Base-by-base conservation (phyloP, 2,797 vertebrate genomes). In the Centropyge bicolor region DNA sequence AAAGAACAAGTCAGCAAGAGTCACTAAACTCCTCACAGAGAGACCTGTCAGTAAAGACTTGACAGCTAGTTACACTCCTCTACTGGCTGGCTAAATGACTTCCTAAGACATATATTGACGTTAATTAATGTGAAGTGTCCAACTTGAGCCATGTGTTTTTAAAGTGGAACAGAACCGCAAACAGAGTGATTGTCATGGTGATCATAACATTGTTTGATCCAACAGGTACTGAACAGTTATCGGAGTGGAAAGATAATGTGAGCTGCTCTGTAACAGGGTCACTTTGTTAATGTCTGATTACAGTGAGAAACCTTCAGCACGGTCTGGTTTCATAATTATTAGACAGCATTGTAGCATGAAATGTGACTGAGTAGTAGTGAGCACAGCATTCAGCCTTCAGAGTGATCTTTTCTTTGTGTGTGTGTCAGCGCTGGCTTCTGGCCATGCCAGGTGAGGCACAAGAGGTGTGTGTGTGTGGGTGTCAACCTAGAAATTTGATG, bases 401-500 rank as follows among this genome's bases (percentile, higher is more conserved):
- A 31, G 67, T 80, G 57, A 56, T 83, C 56, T 69, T 68, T 76
- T 86, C 56, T 87, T 84, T 91, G 51, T 78, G 74, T 69, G 74
- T 52, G 81, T 68, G 78, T 84, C 43, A 43, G 60, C 2, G 8
- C 62, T 90, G 84, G 90, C 86, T 73, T 61, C 56, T 43, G 27
- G 66, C 87, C 88, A 90, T 86, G 86, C 79, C 88, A 92, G 90
- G 89, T 92, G 90, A 88, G 55, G 81, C 52, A 80, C 62, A 85
- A 74, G 79, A 70, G 71, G 75, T 75, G 61, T 78, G 63, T 57
- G 71, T 81, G 41, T 64, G 74, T 78, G 88, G 57, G 87, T 90
- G 88, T 88, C 87, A 89, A 85, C 83, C 75, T 57, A 84, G 92
- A 93, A 94, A 93, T 89, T 84, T 80, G 92, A 94, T 92, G 90